A percentile compares a stretch with the other conserved stretches of the same genome.
phyloP scores from a whole-genome alignment of 2,888 invertebrate genomes.

The Lasioglossum zephyrum region DNA sequence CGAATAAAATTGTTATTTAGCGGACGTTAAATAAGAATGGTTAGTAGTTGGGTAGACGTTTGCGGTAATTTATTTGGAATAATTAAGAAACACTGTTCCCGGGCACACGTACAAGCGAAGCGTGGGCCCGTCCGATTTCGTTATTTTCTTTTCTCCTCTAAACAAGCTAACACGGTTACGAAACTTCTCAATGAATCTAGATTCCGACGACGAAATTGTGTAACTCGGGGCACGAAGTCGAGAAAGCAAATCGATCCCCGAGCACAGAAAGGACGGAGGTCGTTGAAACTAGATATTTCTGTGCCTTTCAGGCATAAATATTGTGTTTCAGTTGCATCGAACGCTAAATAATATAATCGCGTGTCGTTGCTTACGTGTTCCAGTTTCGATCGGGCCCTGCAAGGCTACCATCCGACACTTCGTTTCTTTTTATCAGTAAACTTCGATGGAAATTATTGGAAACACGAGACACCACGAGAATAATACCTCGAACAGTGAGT shows the following conservation, averaged over 20 bases:
- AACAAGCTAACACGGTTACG: constrained; percentile 64
- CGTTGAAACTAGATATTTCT: constrained; percentile 53
- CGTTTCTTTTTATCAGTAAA: background rate
- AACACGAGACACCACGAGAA: constrained; percentile 5
- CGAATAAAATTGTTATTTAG: background rate
- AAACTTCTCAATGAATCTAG: constrained; percentile 72
- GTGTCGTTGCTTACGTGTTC: constrained; percentile 14
- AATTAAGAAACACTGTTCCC: constrained; percentile 27
- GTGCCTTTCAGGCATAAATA: constrained; percentile 19
- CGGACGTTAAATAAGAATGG: background rate
- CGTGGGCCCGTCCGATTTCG: constrained; percentile 58
- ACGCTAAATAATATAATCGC: constrained; percentile 40
- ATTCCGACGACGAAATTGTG: constrained; percentile 62
- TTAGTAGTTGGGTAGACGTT: background rate
- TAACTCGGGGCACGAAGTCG: constrained; percentile 32
- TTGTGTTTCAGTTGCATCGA: constrained; percentile 25
- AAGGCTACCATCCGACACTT: constrained; percentile 45
- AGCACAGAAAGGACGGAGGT: constrained; percentile 30
- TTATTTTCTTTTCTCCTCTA: constrained; percentile 67
- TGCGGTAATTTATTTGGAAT: background rate
- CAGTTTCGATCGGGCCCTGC: constrained; percentile 29
- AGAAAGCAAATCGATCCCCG: constrained; percentile 52
- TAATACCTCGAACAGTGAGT: constrained; percentile 3
- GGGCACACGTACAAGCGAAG: background rate
- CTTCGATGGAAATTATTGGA: constrained; percentile 4